Conservation (phyloP, 2,888 invertebrate genomes). For the Megamerina dolium region DNA sequence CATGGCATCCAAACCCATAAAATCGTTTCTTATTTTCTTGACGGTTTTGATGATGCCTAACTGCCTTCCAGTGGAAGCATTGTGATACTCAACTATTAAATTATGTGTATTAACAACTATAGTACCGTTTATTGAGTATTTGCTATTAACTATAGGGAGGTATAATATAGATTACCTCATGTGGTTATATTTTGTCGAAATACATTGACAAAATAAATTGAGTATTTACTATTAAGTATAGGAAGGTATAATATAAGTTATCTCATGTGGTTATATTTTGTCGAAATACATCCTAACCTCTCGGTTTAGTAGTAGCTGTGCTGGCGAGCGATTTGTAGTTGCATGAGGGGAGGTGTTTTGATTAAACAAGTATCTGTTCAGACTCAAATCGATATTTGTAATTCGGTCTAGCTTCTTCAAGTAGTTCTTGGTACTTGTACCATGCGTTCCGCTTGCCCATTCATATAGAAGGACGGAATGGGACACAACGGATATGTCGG, state of each 20-base stretch:
- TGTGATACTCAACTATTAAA: no score
- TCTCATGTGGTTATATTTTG: constrained; percentile 9
- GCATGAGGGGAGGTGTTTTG: constrained; percentile 11
- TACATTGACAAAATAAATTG: no score
- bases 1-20: no score
- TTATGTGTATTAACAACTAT: no score
- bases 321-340: constrained; percentile 8
- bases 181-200: constrained; percentile 13
- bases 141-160: no score
- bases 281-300: constrained; percentile 12
- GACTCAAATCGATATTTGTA: constrained; percentile 1
- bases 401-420: constrained; percentile 8
- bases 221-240: no score
- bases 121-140: no score
- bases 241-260: no score
- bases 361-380: constrained; percentile 10
- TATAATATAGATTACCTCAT: constrained; percentile 1
- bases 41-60: no score
- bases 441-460: constrained; percentile 11
- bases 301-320: constrained; percentile 8
- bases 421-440: constrained; percentile 10
- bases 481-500: constrained; percentile 8
- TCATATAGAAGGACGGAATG: constrained; percentile 7
- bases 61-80: no score
- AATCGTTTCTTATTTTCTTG: no score